Conservation (phyloP, 2,888 invertebrate genomes). For the Microdon myrmicae region DNA sequence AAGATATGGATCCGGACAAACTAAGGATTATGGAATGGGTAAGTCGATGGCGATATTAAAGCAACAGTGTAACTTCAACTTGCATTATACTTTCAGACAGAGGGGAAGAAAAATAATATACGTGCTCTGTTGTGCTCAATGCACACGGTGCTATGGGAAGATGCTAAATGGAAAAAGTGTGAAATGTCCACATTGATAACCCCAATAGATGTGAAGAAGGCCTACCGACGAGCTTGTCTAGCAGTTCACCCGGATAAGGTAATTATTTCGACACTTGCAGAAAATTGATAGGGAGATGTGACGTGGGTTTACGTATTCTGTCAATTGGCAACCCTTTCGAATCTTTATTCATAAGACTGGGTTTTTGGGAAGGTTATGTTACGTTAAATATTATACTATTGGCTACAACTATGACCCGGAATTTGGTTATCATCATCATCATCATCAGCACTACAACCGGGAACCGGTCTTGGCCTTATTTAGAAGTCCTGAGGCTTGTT, state of each 20-base stretch:
- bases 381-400: background rate
- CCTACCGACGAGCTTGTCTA: constrained; percentile 93
- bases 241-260: constrained; percentile 99
- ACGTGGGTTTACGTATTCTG: too few relatives aligned
- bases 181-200: constrained; percentile 96
- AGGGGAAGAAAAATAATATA: constrained; percentile 96
- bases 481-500: too few relatives aligned
- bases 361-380: background rate
- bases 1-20: constrained; percentile 92
- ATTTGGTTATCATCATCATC: too few relatives aligned
- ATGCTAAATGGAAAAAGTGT: constrained; percentile 90
- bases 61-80: background rate
- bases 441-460: too few relatives aligned
- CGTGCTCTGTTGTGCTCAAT: constrained; percentile 94
- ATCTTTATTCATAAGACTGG: background rate
- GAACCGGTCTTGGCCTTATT: too few relatives aligned
- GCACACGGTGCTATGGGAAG: constrained; percentile 93
- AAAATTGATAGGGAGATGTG: too few relatives aligned
- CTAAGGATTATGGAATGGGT: constrained; percentile 86
- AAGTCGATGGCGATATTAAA: constrained; percentile 50
- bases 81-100: constrained; percentile 72
- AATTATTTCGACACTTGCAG: constrained; percentile 51
- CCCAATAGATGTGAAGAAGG: constrained; percentile 93
- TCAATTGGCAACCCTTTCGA: too few relatives aligned
- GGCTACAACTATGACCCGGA: too few relatives aligned